Evolutionary conservation across 2,113 vertebrate genomes (phyloP), one percentile per base, ranked within the genome.

Genomic region (Dipodomys ordii): DNA sequence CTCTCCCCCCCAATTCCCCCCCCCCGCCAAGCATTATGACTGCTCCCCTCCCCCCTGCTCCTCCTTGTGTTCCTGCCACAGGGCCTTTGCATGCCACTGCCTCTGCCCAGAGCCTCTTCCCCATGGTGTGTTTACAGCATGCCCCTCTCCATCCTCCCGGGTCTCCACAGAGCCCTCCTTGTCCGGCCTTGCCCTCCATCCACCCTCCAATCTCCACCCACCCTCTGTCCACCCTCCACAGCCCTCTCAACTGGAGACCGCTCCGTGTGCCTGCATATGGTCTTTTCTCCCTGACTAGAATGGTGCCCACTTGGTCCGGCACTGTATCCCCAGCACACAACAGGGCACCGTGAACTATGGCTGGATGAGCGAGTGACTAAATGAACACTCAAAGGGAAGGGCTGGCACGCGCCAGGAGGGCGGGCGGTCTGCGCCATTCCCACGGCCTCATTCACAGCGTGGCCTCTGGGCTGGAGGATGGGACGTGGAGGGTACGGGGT

Each of bases 121-220:
- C 35, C 6, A 2, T 2, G 25, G 0, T 2, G 39, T 3, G 8
- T 5, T 71, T 32, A 1, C 0, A 23, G 35, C 39, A 0, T 39
- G 5, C 27, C n/a, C 20, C 4, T 44, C 83, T 28, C 3, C 8
- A 1, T 20, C 22, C 89, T 65, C 10, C 44, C 18, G 0, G 2
- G 27, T 60, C 9, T 35, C 64, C 44, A 15, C n/a, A 15, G 60
- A 57, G 4, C 46, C 72, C 0, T 3, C 60, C 71, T 72, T 13
- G 35, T 20, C 25, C 62, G 9, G 60, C 67, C 25, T 79, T n/a
- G 3, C 73, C 7, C 7, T 4, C 28, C 30, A 18, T 69, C 53
- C 12, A 16, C 15, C 53, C 35, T 39, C 35, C 35, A 39, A 39
- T 39, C 53, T 57, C 53, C 15, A 27, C 9, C 65, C 65, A 22